Conservation (phyloP, 2,797 vertebrate genomes). For the Miichthys miiuy region DNA sequence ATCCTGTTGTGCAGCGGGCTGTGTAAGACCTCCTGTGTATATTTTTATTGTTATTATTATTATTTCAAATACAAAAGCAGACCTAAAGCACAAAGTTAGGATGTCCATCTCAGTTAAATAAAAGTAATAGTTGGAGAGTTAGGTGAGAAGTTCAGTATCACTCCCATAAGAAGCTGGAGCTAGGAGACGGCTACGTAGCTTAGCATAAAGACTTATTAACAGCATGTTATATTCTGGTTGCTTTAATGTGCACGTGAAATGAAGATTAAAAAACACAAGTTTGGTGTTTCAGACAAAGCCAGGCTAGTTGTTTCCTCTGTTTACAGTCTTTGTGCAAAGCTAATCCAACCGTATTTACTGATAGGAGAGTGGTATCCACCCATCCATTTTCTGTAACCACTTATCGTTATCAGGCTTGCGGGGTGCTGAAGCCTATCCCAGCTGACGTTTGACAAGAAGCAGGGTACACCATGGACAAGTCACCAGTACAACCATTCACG, state of each 20-base stretch:
- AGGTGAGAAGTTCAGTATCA: neutral
- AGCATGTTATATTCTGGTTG: neutral
- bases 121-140: neutral
- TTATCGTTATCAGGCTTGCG: too few relatives aligned
- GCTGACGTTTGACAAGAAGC: too few relatives aligned
- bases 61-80: neutral
- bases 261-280: neutral
- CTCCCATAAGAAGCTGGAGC: neutral
- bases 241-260: neutral
- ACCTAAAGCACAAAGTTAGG: neutral
- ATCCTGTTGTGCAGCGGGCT: conserved; percentile 15
- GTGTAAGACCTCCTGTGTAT: neutral
- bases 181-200: neutral
- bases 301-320: too few relatives aligned
- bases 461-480: too few relatives aligned
- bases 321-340: neutral
- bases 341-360: neutral
- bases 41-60: neutral
- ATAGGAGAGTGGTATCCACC: too few relatives aligned
- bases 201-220: neutral
- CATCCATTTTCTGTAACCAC: too few relatives aligned
- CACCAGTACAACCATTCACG: too few relatives aligned
- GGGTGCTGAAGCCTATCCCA: too few relatives aligned
- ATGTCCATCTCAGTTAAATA: neutral
- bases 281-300: neutral